Base-by-base conservation (phyloP, 2,797 vertebrate genomes). In the Chrysocyon brachyurus region DNA sequence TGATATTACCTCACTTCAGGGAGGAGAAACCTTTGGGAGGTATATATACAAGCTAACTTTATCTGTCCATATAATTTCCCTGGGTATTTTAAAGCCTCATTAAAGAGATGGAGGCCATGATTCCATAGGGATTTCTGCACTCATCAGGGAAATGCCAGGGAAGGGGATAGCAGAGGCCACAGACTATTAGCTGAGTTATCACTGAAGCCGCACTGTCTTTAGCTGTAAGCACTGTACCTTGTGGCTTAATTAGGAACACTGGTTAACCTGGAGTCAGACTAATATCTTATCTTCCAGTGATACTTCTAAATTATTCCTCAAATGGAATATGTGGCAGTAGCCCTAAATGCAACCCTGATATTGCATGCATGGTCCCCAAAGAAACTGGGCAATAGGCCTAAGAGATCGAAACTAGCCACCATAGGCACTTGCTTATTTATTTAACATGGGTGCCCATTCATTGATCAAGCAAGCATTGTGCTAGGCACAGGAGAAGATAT, bases 91-190 rank as follows among this genome's bases (percentile, higher is more conserved):
- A 96, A 94, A 91, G 26, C 95, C 96, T 95, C 97, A 95, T 97
- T 97, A 98, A 96, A 97, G 73, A 94, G 36, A 96, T 86, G 0
- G 54, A 94, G 73, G 83, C 94, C 92, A 19, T 26, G 92, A 97
- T 97, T 97, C 94, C 93, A 91, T 11, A 14, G 96, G 95, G 96
- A 89, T 98, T 93, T 96, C 72, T 97, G 93, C 33, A 61, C 92
- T 97, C 97, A 96, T 96, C 96, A 94, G 96, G 75, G 86, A 96
- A 90, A 66, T 78, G 72, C 57, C 70, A 90, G 91, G 57, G 64
- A 88, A 83, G 54, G 12, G 70, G 91, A 96, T 94, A 88, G 94
- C 95, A 93, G 94, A 97, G 95, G 95, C 91, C 87, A 28, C 33
- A 75, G 33, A 28, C 86, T 95, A 75, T 97, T 97, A 97, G 96